A percentile compares a stretch with the other conserved stretches of the same genome.
phyloP scores from a whole-genome alignment of 2,797 vertebrate species.

The Gymnocypris eckloni region DNA sequence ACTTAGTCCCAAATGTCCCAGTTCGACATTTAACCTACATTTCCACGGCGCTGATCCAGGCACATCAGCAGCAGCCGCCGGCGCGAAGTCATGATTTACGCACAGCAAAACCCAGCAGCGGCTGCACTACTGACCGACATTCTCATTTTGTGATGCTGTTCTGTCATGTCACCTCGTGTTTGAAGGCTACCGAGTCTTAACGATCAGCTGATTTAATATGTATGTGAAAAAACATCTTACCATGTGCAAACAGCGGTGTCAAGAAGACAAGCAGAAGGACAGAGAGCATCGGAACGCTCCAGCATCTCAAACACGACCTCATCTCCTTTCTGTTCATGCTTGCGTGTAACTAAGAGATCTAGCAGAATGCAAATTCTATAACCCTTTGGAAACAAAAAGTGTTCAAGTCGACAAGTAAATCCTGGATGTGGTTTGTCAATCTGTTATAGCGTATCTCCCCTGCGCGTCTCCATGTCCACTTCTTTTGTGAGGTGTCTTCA shows the following conservation, averaged over 20 bases:
- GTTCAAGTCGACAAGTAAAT: constrained; percentile 61
- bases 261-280: constrained; percentile 73
- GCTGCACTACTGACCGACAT: constrained; percentile 52
- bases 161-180: constrained; percentile 11
- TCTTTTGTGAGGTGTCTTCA: constrained; percentile 58
- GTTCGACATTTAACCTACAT: constrained; percentile 57
- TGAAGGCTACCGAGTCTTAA: constrained; percentile 11
- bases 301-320: constrained; percentile 70
- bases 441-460: constrained; percentile 71
- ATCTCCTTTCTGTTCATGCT: constrained; percentile 71
- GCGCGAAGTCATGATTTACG: constrained; percentile 10
- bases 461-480: constrained; percentile 71
- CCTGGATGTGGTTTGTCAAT: constrained; percentile 54
- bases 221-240: constrained; percentile 68
- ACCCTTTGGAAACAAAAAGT: constrained; percentile 28
- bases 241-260: constrained; percentile 71
- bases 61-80: constrained; percentile 23
- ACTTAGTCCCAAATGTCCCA: constrained; percentile 23
- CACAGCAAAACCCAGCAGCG: constrained; percentile 11
- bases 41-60: constrained; percentile 26
- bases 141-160: constrained; percentile 25
- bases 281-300: constrained; percentile 72
- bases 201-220: constrained; percentile 6
- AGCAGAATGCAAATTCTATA: constrained; percentile 13
- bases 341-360: constrained; percentile 51